Evolutionary conservation across 2,797 vertebrate species (phyloP).

Genomic region (Gila robusta): DNA sequence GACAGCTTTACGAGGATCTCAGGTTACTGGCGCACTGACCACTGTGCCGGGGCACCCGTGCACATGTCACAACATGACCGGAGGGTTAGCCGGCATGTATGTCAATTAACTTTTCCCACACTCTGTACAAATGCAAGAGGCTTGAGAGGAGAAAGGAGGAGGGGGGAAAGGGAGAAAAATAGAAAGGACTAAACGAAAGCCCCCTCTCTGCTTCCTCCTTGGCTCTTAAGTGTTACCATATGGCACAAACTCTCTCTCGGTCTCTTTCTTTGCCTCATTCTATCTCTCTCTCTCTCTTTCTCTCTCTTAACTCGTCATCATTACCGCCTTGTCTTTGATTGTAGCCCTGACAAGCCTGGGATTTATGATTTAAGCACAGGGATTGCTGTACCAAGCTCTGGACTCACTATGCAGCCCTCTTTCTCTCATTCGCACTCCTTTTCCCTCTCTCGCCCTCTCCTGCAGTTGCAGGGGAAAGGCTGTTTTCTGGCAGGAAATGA

Average conservation of each 20-base stretch:
- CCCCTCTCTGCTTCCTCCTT: conserved; percentile 87
- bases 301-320: conserved; percentile 70
- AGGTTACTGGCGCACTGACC: conserved; percentile 78
- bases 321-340: conserved; percentile 83
- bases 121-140: conserved; percentile 80
- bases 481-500: conserved; percentile 98
- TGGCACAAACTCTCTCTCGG: conserved; percentile 74
- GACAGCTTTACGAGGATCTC: conserved; percentile 81
- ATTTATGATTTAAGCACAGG: conserved; percentile 90
- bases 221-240: conserved; percentile 94
- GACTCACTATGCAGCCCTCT: conserved; percentile 84
- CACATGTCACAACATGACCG: conserved; percentile 83
- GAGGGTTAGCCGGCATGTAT: conserved; percentile 89
- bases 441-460: conserved; percentile 68
- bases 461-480: conserved; percentile 88
- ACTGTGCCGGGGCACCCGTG: conserved; percentile 77
- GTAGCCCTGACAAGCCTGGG: conserved; percentile 86
- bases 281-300: conserved; percentile 62
- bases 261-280: conserved; percentile 55
- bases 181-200: conserved; percentile 63
- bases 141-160: conserved; percentile 43
- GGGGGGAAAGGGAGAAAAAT: conserved; percentile 51
- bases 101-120: conserved; percentile 96
- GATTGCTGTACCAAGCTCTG: conserved; percentile 88
- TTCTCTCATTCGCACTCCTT: conserved; percentile 44